phyloP scores from a whole-genome alignment of 2,888 invertebrate genomes.

The Thymelicus acteon region DNA sequence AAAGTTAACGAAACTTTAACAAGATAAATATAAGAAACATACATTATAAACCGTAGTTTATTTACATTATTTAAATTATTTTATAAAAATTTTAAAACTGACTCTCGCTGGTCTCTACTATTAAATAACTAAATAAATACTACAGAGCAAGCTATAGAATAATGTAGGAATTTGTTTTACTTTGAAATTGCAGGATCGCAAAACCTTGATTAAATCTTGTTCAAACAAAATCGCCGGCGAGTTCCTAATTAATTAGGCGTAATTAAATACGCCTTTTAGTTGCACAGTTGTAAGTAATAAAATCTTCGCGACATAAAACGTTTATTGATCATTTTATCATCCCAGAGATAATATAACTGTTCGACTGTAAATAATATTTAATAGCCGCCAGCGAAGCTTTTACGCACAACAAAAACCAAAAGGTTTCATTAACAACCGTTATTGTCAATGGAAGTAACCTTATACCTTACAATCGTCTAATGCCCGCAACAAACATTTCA shows the following conservation, averaged over 20 bases:
- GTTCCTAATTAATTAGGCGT: neutral
- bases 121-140: too few relatives aligned
- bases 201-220: constrained; percentile 16
- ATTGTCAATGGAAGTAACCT: constrained; percentile 10
- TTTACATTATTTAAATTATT: too few relatives aligned
- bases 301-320: neutral
- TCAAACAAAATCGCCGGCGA: neutral
- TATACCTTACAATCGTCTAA: constrained; percentile 44
- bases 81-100: too few relatives aligned
- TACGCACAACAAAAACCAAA: constrained; percentile 1
- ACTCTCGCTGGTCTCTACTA: too few relatives aligned
- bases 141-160: neutral
- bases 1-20: too few relatives aligned
- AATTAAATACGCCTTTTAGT: constrained; percentile 3
- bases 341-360: neutral
- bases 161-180: neutral
- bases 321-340: constrained; percentile 12
- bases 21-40: too few relatives aligned
- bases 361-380: constrained; percentile 1
- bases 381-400: neutral
- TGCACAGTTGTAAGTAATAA: constrained; percentile 2
- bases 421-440: constrained; percentile 8
- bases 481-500: constrained; percentile 52
- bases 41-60: too few relatives aligned
- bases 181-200: constrained; percentile 1